A percentile compares a stretch with the other conserved stretches of the same genome.
These are phyloP conservation scores for Etia nguti DNA, from an alignment of 2,113 vertebrate genomes.

Conservation along the genomic window DNA sequence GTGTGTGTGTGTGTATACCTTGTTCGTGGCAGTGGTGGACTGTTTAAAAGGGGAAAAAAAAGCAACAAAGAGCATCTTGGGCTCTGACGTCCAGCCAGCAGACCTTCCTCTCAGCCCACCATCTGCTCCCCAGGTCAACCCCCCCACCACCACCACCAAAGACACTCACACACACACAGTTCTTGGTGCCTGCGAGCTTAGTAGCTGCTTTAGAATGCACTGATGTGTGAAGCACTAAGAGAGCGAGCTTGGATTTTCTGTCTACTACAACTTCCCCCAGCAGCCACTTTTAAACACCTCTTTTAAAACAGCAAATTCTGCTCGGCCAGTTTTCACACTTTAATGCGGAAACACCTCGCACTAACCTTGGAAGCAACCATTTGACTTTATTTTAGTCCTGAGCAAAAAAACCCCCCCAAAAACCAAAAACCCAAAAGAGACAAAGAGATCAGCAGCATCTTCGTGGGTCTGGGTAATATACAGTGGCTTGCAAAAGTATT, in stretches of 20 bases:
- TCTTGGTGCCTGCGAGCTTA: constrained; percentile 8
- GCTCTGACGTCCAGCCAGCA: constrained; percentile 47
- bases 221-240: constrained; percentile 44
- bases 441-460: not conserved
- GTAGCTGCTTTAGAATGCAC: constrained; percentile 39
- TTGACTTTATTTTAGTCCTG: not conserved
- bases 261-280: not conserved
- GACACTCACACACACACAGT: not conserved
- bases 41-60: constrained; percentile 6
- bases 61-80: constrained; percentile 42
- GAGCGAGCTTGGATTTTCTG: constrained; percentile 21
- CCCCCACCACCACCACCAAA: not conserved
- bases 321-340: not conserved
- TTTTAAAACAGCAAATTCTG: not conserved
- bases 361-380: not conserved
- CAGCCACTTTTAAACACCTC: not conserved
- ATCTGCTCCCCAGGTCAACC: constrained; percentile 57
- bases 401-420: not conserved
- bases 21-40: constrained; percentile 5
- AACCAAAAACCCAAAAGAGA: not conserved
- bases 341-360: not conserved
- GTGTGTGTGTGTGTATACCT: not conserved
- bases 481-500: too few species aligned
- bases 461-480: not conserved
- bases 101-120: constrained; percentile 55